Base-by-base conservation (phyloP, 1,140 invertebrate genomes). In the Trichomalopsis sarcophagae region DNA sequence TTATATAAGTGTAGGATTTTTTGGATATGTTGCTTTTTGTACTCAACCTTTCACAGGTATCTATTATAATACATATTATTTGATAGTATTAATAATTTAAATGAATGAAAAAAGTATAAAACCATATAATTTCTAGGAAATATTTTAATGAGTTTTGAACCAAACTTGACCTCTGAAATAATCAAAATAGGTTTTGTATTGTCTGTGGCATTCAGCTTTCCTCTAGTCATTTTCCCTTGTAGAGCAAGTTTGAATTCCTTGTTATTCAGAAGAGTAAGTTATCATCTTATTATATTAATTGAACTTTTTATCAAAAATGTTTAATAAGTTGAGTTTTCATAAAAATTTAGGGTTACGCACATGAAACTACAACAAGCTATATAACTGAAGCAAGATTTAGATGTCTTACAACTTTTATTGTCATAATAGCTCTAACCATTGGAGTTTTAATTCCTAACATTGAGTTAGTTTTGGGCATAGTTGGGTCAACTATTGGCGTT, bases 191-290 rank as follows among this genome's bases (percentile, higher is more conserved):
- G 98, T 44, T 99, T 99, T 94, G 96, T 99, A 1, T 93, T 99
- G 74, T 99, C 98, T 0, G 95, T 99, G 66, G 97, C 98, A 27
- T 97, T 99, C 89, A 99, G 98, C 91, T 99, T 99, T 94, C 99
- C 98, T 14, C 94, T 99, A 80, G 97, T 99, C 81, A 97, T 99
- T 91, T 99, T 99, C 93, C 98, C 99, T 13, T 99, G 98, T 91
- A 93, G 99, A 85, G 97, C 97, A 9, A 98, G 98, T 92, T 93
- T 99, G 5, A 97, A 98, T 93, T 99, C 98, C 0, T 94, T 99
- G 76, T 91, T 99, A 0, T 99, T 97, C 91, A 95, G 96, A 91
- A 96, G 96, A 94, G 98, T 98, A 95, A 88, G 87, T 86, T 81
- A 76, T 75, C 21, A 71, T 81, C 2, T 27, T 44, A 81, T 82